Evolutionary conservation across 2,888 invertebrate species (phyloP).

Genomic region (Salpingus planirostris): DNA sequence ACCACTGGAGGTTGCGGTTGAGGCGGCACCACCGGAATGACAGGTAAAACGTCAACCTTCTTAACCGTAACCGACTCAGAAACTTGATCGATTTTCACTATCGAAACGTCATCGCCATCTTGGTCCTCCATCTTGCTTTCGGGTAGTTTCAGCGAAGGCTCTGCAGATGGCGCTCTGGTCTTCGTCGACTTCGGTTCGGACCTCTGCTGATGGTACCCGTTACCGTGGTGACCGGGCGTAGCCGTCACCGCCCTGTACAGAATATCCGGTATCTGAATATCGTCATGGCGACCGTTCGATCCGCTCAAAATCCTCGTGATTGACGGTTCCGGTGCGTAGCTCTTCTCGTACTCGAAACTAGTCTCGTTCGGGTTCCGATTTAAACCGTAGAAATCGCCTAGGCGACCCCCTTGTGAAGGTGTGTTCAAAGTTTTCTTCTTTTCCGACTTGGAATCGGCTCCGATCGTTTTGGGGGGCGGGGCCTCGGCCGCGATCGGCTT

Average conservation of each 20-base stretch:
- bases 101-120: constrained; percentile 10
- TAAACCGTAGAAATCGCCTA: constrained; percentile 37
- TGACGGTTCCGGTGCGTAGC: constrained; percentile 65
- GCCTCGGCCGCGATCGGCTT: constrained; percentile 22
- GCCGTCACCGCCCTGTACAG: constrained; percentile 58
- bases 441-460: constrained; percentile 30
- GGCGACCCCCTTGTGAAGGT: constrained; percentile 55
- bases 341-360: constrained; percentile 40
- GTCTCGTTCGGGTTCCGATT: constrained; percentile 35
- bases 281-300: constrained; percentile 75
- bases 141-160: constrained; percentile 29
- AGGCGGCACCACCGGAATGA: constrained; percentile 1
- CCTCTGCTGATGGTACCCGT: no score
- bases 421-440: constrained; percentile 68
- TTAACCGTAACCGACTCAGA: constrained; percentile 28
- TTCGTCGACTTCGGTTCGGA: constrained; percentile 31
- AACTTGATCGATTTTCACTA: constrained; percentile 12
- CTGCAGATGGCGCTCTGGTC: constrained; percentile 27
- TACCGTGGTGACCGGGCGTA: no score
- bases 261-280: constrained; percentile 60
- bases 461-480: constrained; percentile 6
- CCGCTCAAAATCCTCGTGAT: constrained; percentile 80
- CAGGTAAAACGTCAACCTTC: constrained; percentile 21
- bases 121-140: constrained; percentile 8
- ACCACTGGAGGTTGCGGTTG: constrained; percentile 15